Evolutionary conservation across 2,888 invertebrate genomes (phyloP).

Genomic region (Tanytarsus gracilentus): DNA sequence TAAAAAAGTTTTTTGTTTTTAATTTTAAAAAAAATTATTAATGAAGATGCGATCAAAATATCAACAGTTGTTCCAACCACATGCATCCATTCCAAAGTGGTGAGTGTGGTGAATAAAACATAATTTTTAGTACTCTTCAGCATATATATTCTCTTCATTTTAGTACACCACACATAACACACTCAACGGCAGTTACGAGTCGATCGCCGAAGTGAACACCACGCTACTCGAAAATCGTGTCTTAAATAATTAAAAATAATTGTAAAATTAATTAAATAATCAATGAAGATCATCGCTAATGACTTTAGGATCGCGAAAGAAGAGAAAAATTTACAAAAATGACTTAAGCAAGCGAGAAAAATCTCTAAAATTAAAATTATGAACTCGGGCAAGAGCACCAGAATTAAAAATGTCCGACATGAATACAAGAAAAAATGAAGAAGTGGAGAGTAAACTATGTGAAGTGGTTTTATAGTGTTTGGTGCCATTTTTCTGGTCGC

Average conservation of each 20-base stretch:
- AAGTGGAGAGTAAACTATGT: conserved; percentile 16
- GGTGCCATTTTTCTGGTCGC: conserved; percentile 3
- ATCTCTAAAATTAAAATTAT: neutral
- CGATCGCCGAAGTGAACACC: neutral
- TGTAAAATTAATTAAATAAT: no score
- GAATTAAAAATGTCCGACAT: conserved; percentile 27
- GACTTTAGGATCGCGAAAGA: no score
- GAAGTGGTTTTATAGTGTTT: conserved; percentile 3
- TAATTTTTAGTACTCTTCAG: neutral
- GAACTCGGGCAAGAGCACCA: neutral
- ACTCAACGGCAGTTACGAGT: neutral
- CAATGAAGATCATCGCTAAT: no score
- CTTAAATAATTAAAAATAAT: no score
- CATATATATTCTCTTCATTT: neutral
- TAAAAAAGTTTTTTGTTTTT: no score
- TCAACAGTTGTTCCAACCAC: no score
- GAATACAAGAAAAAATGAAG: conserved; percentile 21
- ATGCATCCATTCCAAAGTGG: no score
- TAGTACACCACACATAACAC: neutral
- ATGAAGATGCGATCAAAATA: no score
- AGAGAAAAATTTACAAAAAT: neutral
- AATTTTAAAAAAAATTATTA: no score
- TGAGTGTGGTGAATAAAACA: neutral
- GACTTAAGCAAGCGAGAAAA: neutral
- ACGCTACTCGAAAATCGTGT: no score